phyloP scores from a whole-genome alignment of 2,888 invertebrate species.

The Phaonia tiefii region DNA sequence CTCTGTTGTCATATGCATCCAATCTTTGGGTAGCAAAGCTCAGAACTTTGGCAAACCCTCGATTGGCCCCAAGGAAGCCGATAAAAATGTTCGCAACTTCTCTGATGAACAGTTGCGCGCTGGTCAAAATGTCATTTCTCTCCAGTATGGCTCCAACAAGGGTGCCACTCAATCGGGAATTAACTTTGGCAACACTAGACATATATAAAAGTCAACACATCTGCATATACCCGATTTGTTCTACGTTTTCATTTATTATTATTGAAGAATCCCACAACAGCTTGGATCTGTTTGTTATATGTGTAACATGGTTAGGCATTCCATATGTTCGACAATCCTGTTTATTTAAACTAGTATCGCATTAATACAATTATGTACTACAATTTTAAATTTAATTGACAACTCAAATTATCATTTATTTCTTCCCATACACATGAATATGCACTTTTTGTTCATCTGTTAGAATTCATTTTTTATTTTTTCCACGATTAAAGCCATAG shows the following conservation, averaged over 20 bases:
- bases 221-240: background rate
- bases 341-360: conserved; percentile 44
- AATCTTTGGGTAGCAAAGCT: conserved; percentile 96
- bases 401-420: conserved; percentile 44
- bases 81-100: conserved; percentile 96
- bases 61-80: conserved; percentile 97
- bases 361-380: conserved; percentile 39
- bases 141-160: conserved; percentile 98
- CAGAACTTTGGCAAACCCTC: conserved; percentile 91
- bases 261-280: conserved; percentile 68
- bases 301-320: conserved; percentile 53
- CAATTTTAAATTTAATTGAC: conserved; percentile 48
- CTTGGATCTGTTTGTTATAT: conserved; percentile 57
- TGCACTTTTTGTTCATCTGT: conserved; percentile 52
- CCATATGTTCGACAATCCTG: conserved; percentile 63
- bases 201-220: conserved; percentile 90
- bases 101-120: conserved; percentile 96
- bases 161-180: conserved; percentile 98
- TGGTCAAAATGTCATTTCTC: conserved; percentile 94
- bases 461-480: no score
- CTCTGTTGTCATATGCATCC: conserved; percentile 96
- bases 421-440: conserved; percentile 34
- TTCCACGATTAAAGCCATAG: conserved; percentile 28
- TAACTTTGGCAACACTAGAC: conserved; percentile 97
- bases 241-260: conserved; percentile 29